phyloP scores from a whole-genome alignment of 2,888 invertebrate genomes.

The Plebejus melissa region DNA sequence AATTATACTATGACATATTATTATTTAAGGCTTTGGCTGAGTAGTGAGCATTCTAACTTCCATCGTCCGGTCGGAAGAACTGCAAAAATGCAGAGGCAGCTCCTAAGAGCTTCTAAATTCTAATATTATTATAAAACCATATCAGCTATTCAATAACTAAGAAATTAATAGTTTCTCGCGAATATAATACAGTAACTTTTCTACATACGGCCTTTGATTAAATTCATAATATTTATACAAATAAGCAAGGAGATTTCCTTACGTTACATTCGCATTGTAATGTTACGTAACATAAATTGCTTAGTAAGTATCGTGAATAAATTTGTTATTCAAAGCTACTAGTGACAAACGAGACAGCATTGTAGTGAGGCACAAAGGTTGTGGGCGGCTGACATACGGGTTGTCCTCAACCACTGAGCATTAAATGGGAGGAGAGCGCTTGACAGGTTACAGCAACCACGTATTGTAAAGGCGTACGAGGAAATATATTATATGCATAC shows the following conservation, averaged over 20 bases:
- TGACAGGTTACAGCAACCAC: conserved; percentile 12
- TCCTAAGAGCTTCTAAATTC: no score
- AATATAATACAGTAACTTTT: no score
- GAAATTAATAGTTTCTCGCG: no score
- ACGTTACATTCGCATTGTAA: background rate
- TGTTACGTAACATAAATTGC: conserved; percentile 23
- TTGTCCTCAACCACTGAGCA: conserved; percentile 49
- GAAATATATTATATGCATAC: background rate
- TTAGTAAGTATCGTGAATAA: conserved; percentile 27
- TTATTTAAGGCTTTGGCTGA: no score
- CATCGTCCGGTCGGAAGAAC: no score
- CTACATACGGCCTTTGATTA: background rate
- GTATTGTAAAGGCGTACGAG: conserved; percentile 8
- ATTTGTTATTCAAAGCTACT: conserved; percentile 30
- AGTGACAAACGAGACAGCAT: conserved; percentile 29
- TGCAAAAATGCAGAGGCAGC: no score
- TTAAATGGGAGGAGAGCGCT: conserved; percentile 55
- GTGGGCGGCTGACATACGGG: conserved; percentile 54
- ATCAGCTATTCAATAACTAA: no score
- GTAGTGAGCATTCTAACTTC: no score
- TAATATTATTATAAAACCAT: no score
- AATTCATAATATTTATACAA: background rate
- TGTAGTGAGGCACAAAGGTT: conserved; percentile 30
- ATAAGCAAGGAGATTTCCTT: conserved; percentile 3
- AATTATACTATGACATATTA: no score